Evolutionary conservation across 2,888 invertebrate species (phyloP).

Genomic region (Bombylius discolor): DNA sequence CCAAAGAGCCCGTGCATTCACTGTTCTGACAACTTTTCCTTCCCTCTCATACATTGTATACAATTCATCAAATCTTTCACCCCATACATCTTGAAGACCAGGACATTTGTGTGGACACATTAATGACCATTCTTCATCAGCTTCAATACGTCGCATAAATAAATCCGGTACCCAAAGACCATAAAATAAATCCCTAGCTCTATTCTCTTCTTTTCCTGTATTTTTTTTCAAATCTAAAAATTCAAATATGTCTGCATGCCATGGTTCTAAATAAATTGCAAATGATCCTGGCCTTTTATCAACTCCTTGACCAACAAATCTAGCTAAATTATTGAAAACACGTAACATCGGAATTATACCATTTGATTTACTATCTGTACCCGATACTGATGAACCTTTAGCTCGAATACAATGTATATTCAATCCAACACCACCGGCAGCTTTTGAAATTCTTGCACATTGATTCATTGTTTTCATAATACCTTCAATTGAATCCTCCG

Average conservation of each 20-base stretch:
- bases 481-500: slow-evolving; percentile 82
- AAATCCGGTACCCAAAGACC: slow-evolving; percentile 93
- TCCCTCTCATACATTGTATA: slow-evolving; percentile 70
- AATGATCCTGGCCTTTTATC: slow-evolving; percentile 91
- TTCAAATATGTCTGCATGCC: slow-evolving; percentile 90
- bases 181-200: slow-evolving; percentile 86
- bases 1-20: slow-evolving; percentile 76
- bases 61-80: slow-evolving; percentile 75
- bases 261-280: slow-evolving; percentile 90
- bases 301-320: slow-evolving; percentile 90
- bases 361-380: slow-evolving; percentile 84
- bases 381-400: slow-evolving; percentile 73
- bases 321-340: slow-evolving; percentile 81
- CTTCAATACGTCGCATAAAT: slow-evolving; percentile 82
- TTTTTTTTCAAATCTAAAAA: slow-evolving; percentile 85
- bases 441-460: slow-evolving; percentile 85
- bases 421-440: slow-evolving; percentile 86
- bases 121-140: slow-evolving; percentile 68
- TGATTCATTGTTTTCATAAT: slow-evolving; percentile 77
- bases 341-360: slow-evolving; percentile 85
- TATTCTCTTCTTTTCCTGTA: slow-evolving; percentile 77
- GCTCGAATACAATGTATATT: slow-evolving; percentile 85
- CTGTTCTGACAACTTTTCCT: slow-evolving; percentile 48
- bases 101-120: slow-evolving; percentile 90
- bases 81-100: slow-evolving; percentile 77